Conservation (phyloP, 2,888 invertebrate species). For the Drosophila planitibia region DNA sequence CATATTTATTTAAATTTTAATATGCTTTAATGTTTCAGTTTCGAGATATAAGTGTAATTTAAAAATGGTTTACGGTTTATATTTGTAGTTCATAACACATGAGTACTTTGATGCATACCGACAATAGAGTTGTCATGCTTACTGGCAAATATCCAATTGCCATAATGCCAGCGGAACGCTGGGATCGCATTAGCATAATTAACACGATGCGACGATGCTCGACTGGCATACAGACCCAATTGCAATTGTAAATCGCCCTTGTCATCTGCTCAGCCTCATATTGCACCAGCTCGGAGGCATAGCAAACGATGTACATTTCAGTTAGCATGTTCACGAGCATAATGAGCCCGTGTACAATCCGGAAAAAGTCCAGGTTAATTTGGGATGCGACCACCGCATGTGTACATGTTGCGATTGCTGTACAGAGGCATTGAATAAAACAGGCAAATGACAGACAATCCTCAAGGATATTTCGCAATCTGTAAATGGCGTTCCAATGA, state of each 20-base stretch:
- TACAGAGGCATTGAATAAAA: conserved; percentile 86
- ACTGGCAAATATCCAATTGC: conserved; percentile 86
- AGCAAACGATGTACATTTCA: conserved; percentile 86
- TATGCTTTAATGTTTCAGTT: not conserved
- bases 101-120: conserved; percentile 78
- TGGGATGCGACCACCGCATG: conserved; percentile 85
- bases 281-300: conserved; percentile 86
- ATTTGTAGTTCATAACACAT: not conserved
- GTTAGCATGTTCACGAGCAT: conserved; percentile 84
- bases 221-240: conserved; percentile 86
- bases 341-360: conserved; percentile 33
- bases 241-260: conserved; percentile 86
- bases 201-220: conserved; percentile 83
- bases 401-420: conserved; percentile 82
- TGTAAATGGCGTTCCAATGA: conserved; percentile 67
- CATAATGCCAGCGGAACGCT: conserved; percentile 86
- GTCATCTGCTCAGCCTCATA: conserved; percentile 86
- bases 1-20: not conserved
- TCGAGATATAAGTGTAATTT: not conserved
- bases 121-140: conserved; percentile 86
- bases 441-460: conserved; percentile 86
- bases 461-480: conserved; percentile 86
- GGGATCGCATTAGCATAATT: conserved; percentile 86
- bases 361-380: conserved; percentile 49
- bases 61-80: not conserved